These are phyloP conservation scores for Myathropa florea DNA, from an alignment of 2,888 invertebrate genomes.

Conservation along the genomic window DNA sequence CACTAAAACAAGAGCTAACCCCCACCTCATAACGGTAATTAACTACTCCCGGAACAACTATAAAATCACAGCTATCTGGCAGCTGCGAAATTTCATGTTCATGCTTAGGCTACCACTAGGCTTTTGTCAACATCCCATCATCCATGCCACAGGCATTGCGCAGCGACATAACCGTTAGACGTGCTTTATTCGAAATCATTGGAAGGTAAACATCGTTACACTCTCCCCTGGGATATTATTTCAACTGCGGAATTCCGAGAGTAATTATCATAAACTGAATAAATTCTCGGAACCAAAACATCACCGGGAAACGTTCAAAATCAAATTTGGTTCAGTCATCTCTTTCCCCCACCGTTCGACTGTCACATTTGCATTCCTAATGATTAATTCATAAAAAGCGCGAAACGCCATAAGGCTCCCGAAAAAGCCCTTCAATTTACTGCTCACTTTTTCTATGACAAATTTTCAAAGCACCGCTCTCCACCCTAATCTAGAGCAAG, in stretches of 20 bases:
- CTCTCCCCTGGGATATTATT: neutral
- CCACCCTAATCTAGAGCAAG: too few species aligned
- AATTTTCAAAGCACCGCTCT: conserved; percentile 10
- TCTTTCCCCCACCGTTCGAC: neutral
- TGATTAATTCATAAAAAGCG: conserved; percentile 21
- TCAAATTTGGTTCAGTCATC: neutral
- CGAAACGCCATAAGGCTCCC: neutral
- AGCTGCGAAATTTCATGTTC: neutral
- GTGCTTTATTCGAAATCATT: neutral
- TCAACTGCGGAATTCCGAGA: conserved; percentile 5
- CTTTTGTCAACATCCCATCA: neutral
- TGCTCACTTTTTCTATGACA: neutral
- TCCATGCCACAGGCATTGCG: neutral
- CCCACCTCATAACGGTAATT: neutral
- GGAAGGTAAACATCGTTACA: conserved; percentile 9
- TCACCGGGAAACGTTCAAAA: neutral
- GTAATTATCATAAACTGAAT: conserved; percentile 20
- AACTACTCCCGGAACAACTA: neutral
- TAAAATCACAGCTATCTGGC: neutral
- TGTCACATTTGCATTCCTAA: conserved; percentile 11
- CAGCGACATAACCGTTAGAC: neutral
- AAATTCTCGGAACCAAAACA: conserved; percentile 6
- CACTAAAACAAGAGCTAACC: neutral
- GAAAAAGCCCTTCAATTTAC: neutral
- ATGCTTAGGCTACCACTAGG: too few species aligned